A percentile compares a stretch with the other conserved stretches of the same genome.
phyloP scores from a whole-genome alignment of 2,888 invertebrate genomes.

The Catocala fraxini region DNA sequence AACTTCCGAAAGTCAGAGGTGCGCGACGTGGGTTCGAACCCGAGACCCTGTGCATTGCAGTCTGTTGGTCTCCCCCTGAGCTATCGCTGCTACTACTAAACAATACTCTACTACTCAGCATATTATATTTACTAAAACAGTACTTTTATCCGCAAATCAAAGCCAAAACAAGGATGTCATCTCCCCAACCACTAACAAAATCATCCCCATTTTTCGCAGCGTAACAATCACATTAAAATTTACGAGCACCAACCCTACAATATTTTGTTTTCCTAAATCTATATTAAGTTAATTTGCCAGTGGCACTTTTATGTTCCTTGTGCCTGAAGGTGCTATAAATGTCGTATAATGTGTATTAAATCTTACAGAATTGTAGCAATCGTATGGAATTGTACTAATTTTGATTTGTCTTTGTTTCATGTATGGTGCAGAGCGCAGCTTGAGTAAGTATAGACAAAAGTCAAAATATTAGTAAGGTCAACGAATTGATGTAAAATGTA shows the following conservation, averaged over 20 bases:
- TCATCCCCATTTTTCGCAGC: not conserved
- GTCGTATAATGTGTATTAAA: not conserved
- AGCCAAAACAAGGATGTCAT: too few species aligned
- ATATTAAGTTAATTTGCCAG: conserved; percentile 9
- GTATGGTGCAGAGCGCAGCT: conserved; percentile 88
- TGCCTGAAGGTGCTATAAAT: not conserved
- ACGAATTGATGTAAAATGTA: too few species aligned
- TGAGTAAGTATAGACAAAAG: conserved; percentile 90
- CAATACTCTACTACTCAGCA: too few species aligned
- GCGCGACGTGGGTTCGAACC: too few species aligned
- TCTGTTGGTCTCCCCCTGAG: too few species aligned
- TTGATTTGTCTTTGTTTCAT: conserved; percentile 79
- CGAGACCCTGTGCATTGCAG: too few species aligned
- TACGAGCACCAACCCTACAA: not conserved
- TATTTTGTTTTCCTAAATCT: conserved; percentile 12
- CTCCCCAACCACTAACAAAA: too few species aligned
- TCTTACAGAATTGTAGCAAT: not conserved
- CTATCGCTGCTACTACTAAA: too few species aligned
- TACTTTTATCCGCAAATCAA: too few species aligned
- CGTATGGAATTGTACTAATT: conserved; percentile 32
- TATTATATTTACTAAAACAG: too few species aligned
- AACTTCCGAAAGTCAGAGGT: too few species aligned
- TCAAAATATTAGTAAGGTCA: too few species aligned
- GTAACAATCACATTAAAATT: conserved; percentile 3
- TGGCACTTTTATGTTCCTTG: conserved; percentile 17